A percentile compares a stretch with the other conserved stretches of the same genome.
These are phyloP conservation scores for Patella depressa DNA, from an alignment of 2,888 invertebrate genomes.

Conservation along the genomic window DNA sequence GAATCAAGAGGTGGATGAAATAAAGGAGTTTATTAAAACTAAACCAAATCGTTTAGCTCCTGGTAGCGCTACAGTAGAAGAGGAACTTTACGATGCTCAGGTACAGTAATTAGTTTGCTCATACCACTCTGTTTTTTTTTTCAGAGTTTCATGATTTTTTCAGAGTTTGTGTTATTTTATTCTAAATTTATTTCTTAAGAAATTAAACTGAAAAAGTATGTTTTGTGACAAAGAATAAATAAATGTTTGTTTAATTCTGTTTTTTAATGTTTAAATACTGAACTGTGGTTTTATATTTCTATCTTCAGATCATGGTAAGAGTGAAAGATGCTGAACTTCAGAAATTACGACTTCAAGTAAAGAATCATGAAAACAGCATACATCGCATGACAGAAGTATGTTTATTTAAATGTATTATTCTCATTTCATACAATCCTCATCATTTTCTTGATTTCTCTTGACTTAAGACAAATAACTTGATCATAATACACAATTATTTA, in stretches of 20 bases:
- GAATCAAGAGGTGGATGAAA: slow-evolving; percentile 76
- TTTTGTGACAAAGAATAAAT: background rate
- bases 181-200: background rate
- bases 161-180: too few species aligned
- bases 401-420: background rate
- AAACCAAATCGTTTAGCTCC: slow-evolving; percentile 47
- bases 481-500: too few species aligned
- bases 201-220: background rate
- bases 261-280: background rate
- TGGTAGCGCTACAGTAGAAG: slow-evolving; percentile 57
- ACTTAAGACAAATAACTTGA: too few species aligned
- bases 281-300: background rate
- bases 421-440: too few species aligned
- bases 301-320: slow-evolving; percentile 56
- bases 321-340: slow-evolving; percentile 65
- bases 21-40: slow-evolving; percentile 61
- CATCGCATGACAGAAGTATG: slow-evolving; percentile 60
- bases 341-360: slow-evolving; percentile 59
- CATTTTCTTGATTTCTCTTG: too few species aligned
- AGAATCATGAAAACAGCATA: slow-evolving; percentile 57
- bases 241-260: background rate
- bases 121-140: background rate
- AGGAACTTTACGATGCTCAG: slow-evolving; percentile 64
- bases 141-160: too few species aligned
- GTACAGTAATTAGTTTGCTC: slow-evolving; percentile 31